phyloP scores from a whole-genome alignment of 2,888 invertebrate species.

The Hofmannophila pseudospretella region DNA sequence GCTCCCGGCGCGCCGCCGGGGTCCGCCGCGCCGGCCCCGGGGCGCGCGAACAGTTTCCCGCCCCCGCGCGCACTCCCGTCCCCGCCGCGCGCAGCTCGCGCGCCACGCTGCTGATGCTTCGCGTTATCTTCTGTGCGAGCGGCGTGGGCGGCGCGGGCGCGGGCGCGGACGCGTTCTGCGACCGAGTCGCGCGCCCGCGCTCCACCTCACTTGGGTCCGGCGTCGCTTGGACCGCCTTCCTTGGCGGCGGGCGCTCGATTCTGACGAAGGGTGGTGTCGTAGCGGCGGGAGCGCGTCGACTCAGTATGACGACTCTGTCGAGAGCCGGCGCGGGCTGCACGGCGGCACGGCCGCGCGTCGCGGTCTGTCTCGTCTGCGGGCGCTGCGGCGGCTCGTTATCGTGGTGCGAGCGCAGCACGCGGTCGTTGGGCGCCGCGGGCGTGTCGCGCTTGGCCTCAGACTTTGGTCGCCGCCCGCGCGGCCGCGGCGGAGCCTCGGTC shows the following conservation, averaged over 20 bases:
- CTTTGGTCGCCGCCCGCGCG: conserved; percentile 43
- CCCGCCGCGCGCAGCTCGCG: conserved; percentile 62
- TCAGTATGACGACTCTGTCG: conserved; percentile 57
- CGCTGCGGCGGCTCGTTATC: conserved; percentile 28
- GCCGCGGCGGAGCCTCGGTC: conserved; percentile 51
- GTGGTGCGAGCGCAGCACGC: conserved; percentile 68
- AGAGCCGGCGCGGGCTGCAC: conserved; percentile 22
- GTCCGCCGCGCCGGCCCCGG: conserved; percentile 58
- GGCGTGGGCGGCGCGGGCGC: conserved; percentile 21
- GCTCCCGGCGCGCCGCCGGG: conserved; percentile 38
- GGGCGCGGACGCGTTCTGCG: conserved; percentile 10
- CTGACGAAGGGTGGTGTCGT: conserved; percentile 20
- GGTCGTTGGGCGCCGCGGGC: conserved; percentile 37
- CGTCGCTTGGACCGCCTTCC: conserved; percentile 1
- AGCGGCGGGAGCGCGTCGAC: conserved; percentile 40
- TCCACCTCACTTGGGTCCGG: conserved; percentile 1
- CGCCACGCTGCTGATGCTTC: conserved; percentile 33
- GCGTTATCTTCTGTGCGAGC: conserved; percentile 17
- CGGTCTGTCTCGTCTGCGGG: conserved; percentile 2
- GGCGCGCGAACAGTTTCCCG: conserved; percentile 63
- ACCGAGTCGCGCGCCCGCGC: conserved; percentile 38
- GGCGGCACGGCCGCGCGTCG: conserved; percentile 14
- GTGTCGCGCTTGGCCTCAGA: conserved; percentile 31
- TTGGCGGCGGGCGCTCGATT: conserved; percentile 23
- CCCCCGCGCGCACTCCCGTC: conserved; percentile 47